phyloP scores from a whole-genome alignment of 2,888 invertebrate species.

The Drosophila putrida region DNA sequence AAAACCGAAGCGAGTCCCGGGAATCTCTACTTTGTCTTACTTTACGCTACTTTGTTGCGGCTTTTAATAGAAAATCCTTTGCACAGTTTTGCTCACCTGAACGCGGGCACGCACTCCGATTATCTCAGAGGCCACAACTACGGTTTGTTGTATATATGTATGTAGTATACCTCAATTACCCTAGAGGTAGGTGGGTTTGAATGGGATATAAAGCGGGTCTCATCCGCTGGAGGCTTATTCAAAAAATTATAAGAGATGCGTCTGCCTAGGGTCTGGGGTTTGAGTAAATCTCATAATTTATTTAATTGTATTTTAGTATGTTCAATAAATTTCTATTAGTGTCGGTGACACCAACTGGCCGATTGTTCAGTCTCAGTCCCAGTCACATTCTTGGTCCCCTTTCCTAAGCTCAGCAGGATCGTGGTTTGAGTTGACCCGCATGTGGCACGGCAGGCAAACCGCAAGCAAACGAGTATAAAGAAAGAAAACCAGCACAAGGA shows the following conservation, averaged over 20 bases:
- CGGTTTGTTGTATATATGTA: conserved; percentile 6
- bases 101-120: conserved; percentile 50
- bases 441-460: conserved; percentile 56
- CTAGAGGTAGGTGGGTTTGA: background rate
- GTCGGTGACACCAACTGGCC: conserved; percentile 51
- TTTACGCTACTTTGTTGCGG: conserved; percentile 77
- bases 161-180: conserved; percentile 32
- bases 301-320: conserved; percentile 80
- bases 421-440: conserved; percentile 53
- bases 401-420: background rate
- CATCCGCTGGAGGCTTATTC: conserved; percentile 49
- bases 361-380: background rate
- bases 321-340: conserved; percentile 80
- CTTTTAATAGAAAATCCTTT: conserved; percentile 79
- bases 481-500: conserved; percentile 20
- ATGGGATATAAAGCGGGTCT: conserved; percentile 22
- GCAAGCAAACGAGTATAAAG: conserved; percentile 52
- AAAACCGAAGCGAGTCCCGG: conserved; percentile 14
- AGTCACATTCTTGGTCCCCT: background rate
- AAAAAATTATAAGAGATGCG: conserved; percentile 58
- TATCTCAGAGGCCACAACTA: conserved; percentile 33
- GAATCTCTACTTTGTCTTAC: conserved; percentile 75
- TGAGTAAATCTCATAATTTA: conserved; percentile 78
- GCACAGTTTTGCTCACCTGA: conserved; percentile 47
- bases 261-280: conserved; percentile 6